These are phyloP conservation scores for Ophioninae sp. DNA, from an alignment of 2,888 invertebrate genomes.

Conservation along the genomic window DNA sequence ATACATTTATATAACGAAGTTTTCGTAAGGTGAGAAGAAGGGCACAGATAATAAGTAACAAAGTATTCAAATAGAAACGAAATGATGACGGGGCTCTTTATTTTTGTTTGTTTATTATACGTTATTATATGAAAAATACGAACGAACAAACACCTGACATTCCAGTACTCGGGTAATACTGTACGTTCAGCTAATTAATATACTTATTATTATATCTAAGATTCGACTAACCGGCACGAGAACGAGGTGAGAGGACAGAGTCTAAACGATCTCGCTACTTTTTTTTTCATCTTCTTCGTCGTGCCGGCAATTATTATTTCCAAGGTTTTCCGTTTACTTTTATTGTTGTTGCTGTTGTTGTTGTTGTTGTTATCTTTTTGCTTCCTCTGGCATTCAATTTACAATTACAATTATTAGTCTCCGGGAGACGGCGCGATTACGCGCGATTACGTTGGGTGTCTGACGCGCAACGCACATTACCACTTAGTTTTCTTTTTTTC, in stretches of 20 bases:
- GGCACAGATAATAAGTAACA: conserved; percentile 56
- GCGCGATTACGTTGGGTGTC: conserved; percentile 40
- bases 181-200: conserved; percentile 66
- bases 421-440: conserved; percentile 59
- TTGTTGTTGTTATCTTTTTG: conserved; percentile 40
- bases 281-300: conserved; percentile 47
- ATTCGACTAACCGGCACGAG: conserved; percentile 65
- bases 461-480: conserved; percentile 39
- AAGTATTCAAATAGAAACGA: conserved; percentile 62
- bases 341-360: conserved; percentile 12
- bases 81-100: conserved; percentile 63
- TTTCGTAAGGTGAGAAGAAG: conserved; percentile 31
- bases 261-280: conserved; percentile 61
- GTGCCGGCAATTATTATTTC: conserved; percentile 65
- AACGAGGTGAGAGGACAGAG: conserved; percentile 59
- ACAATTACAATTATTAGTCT: conserved; percentile 59
- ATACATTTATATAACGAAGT: conserved; percentile 18
- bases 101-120: conserved; percentile 64
- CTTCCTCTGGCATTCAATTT: conserved; percentile 52
- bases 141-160: conserved; percentile 67
- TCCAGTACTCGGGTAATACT: conserved; percentile 69
- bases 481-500: conserved; percentile 30
- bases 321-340: conserved; percentile 58
- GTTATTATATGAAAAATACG: conserved; percentile 66
- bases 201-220: conserved; percentile 65